phyloP scores from a whole-genome alignment of 2,888 invertebrate species.

The Tanytarsus gracilentus region DNA sequence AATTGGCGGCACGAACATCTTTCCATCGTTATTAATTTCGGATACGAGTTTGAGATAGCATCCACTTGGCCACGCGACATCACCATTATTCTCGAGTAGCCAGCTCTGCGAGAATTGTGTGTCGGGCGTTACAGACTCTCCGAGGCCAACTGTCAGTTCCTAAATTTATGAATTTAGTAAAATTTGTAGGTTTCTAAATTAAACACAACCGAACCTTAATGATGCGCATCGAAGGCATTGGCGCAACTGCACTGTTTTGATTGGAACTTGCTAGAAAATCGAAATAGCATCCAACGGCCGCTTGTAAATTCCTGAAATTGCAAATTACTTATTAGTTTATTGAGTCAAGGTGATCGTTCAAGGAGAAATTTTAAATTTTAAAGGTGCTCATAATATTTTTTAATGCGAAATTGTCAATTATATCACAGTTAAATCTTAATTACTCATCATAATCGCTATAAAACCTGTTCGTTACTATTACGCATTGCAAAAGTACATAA shows the following conservation, averaged over 20 bases:
- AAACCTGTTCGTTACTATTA: no score
- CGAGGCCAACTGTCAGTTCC: slow-evolving; percentile 68
- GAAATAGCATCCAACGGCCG: slow-evolving; percentile 90
- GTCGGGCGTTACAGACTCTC: slow-evolving; percentile 61
- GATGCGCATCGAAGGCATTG: slow-evolving; percentile 66
- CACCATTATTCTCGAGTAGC: slow-evolving; percentile 80
- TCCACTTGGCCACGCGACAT: slow-evolving; percentile 78
- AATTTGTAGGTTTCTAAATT: no score
- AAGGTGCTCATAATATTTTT: no score
- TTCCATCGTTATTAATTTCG: slow-evolving; percentile 43
- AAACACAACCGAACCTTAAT: no score
- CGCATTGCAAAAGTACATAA: slow-evolving; percentile 23
- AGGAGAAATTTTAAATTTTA: no score
- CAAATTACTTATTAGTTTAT: no score
- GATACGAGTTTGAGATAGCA: slow-evolving; percentile 67
- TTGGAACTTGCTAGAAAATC: slow-evolving; percentile 63
- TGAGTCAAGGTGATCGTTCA: no score
- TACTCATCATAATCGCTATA: no score
- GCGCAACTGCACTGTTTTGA: slow-evolving; percentile 46
- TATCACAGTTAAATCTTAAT: no score
- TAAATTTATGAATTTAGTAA: no score
- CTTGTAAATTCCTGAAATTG: slow-evolving; percentile 83
- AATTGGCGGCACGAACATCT: slow-evolving; percentile 54
- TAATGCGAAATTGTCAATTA: no score
- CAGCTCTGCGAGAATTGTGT: slow-evolving; percentile 77